These are phyloP conservation scores for Osmerus mordax DNA, from an alignment of 2,113 vertebrate genomes.

Conservation along the genomic window DNA sequence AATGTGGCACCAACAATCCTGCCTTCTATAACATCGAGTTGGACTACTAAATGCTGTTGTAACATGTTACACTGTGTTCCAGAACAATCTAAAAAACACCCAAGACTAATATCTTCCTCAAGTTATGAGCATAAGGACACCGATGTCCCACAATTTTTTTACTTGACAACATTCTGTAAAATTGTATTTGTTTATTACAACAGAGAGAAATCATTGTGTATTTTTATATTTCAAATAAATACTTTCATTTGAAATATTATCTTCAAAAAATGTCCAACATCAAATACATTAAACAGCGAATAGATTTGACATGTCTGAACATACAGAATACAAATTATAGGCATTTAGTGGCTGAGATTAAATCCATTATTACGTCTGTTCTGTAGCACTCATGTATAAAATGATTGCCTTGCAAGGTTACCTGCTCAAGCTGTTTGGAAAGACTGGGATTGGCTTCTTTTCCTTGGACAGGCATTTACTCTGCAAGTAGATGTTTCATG, in stretches of 20 bases:
- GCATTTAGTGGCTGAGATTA: background rate
- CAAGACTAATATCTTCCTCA: background rate
- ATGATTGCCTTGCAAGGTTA: too few species aligned
- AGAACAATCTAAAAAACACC: too few species aligned
- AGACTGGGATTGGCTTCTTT: background rate
- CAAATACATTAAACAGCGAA: background rate
- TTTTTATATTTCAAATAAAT: background rate
- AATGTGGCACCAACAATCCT: conserved; percentile 40
- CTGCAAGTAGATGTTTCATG: background rate
- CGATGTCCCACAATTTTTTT: background rate
- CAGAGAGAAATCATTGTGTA: background rate
- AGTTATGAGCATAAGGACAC: background rate
- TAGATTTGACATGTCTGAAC: background rate
- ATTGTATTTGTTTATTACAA: background rate
- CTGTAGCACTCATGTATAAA: too few species aligned
- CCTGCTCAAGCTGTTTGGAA: too few species aligned
- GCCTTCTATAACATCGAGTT: conserved; percentile 50
- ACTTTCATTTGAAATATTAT: background rate
- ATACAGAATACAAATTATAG: background rate
- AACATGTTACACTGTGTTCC: too few species aligned
- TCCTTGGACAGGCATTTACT: background rate
- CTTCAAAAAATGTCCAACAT: background rate
- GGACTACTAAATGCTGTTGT: conserved; percentile 9
- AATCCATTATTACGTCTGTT: background rate
- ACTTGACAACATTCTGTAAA: background rate